Evolutionary conservation across 1,140 invertebrate genomes (phyloP), one percentile per base, ranked within the genome.

Genomic region (Brachionus sp.): DNA sequence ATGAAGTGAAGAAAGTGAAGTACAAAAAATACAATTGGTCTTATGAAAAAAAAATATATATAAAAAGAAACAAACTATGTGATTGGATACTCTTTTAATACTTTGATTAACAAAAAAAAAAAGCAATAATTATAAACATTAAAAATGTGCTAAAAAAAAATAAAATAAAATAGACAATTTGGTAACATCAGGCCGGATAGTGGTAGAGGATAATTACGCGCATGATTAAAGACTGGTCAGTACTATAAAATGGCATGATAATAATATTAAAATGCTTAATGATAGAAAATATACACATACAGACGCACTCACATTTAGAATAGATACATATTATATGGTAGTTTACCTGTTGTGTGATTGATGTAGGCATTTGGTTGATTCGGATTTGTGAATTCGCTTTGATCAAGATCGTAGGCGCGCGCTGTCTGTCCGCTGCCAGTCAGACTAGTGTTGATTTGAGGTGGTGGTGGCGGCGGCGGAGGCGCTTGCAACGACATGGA

Each of bases 241-340:
- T 35, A 25, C 4, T 64, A 10, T 23, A 10, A 25, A 37, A 1
- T 13, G 5, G 25, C 25, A 35, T 33, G 29, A 29, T 25, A 29
- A 16, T 25, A 29, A 29, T 29, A 29, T 29, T 29, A 29, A 29
- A 29, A 29, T 29, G 29, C 29, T 29, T 29, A 29, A 29, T 29
- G 29, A 29, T 29, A 29, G 29, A 29, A 2, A 29, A 29, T 29
- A 29, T 29, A 29, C 29, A 29, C 29, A 29, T 29, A 29, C 29
- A 29, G 29, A 29, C 29, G 29, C 29, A 29, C 1, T 35, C 0
- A 68, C 64, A 73, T 23, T 73, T 42, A 73, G 13, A 73, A 73
- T 73, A 73, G 37, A 44, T 73, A 73, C 68, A 73, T 73, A 73
- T 73, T 73, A 44, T 73, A 73, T 16, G 68, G 68, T 42, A 73